These are phyloP conservation scores for Tridacna gigas DNA, from an alignment of 2,888 invertebrate genomes.

Conservation along the genomic window DNA sequence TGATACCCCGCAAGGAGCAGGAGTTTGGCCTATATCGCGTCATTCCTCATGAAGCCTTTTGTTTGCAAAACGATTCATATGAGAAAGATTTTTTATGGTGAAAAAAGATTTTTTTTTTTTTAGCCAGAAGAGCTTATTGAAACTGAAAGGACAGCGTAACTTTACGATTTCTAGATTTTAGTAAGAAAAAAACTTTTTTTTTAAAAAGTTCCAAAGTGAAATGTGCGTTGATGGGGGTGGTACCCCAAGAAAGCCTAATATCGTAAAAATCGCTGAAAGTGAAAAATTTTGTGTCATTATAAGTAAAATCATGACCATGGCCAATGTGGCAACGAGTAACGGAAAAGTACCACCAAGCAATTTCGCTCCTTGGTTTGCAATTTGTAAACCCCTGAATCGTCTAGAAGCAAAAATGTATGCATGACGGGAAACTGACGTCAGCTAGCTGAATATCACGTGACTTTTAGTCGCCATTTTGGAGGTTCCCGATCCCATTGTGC, in stretches of 20 bases:
- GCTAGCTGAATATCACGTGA: conserved; percentile 71
- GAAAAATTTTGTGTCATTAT: conserved; percentile 1
- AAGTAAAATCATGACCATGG: conserved; percentile 7
- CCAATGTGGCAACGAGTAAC: background rate
- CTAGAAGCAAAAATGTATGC: conserved; percentile 67
- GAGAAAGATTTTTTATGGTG: too few species aligned
- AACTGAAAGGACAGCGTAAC: too few species aligned
- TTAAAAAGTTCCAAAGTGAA: conserved; percentile 7
- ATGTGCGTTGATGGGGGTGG: background rate
- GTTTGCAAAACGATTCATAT: too few species aligned
- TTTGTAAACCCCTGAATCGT: conserved; percentile 64
- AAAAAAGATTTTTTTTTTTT: too few species aligned
- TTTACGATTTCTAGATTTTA: too few species aligned
- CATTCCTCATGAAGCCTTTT: too few species aligned
- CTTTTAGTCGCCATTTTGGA: conserved; percentile 73
- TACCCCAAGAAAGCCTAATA: background rate
- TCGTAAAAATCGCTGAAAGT: background rate
- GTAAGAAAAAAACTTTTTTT: too few species aligned
- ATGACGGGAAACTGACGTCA: conserved; percentile 72
- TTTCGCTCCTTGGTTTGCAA: conserved; percentile 36
- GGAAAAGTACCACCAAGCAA: conserved; percentile 2
- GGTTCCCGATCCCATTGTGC: conserved; percentile 67
- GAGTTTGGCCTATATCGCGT: too few species aligned
- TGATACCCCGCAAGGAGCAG: too few species aligned
- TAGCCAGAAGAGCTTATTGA: too few species aligned